Conservation (phyloP, 2,888 invertebrate species). For the Lithodes maja region DNA sequence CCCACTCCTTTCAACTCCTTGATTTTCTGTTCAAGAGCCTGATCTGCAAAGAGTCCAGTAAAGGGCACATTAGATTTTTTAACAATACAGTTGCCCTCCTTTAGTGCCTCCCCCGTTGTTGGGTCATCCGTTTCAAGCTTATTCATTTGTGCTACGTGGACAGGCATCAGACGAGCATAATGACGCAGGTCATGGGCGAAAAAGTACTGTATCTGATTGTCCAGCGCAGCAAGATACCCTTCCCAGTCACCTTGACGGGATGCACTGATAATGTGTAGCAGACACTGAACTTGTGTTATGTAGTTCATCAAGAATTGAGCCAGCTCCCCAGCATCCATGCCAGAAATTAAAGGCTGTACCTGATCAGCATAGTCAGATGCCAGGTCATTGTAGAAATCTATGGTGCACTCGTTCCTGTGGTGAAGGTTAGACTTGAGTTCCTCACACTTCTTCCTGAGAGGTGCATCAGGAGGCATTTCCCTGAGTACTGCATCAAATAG, state of each 20-base stretch:
- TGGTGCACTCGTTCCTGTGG: not conserved
- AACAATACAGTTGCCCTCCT: not conserved
- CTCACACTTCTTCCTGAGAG: not conserved
- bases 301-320: not conserved
- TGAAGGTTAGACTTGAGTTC: not conserved
- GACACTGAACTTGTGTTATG: not conserved
- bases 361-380: not conserved
- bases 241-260: not conserved
- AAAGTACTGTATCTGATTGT: constrained; percentile 5
- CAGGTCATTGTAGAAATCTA: too few species aligned
- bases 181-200: not conserved
- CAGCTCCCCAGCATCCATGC: not conserved
- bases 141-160: constrained; percentile 3
- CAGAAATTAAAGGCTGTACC: too few species aligned
- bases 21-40: not conserved
- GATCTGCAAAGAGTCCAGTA: not conserved
- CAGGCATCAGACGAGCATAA: constrained; percentile 5
- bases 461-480: not conserved
- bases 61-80: not conserved
- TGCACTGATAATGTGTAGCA: not conserved
- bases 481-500: not conserved
- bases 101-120: not conserved
- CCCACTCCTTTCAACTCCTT: not conserved
- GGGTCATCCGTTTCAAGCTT: not conserved
- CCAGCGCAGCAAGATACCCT: not conserved